Base-by-base conservation (phyloP, 2,888 invertebrate species). In the Galerucella nymphaeae region DNA sequence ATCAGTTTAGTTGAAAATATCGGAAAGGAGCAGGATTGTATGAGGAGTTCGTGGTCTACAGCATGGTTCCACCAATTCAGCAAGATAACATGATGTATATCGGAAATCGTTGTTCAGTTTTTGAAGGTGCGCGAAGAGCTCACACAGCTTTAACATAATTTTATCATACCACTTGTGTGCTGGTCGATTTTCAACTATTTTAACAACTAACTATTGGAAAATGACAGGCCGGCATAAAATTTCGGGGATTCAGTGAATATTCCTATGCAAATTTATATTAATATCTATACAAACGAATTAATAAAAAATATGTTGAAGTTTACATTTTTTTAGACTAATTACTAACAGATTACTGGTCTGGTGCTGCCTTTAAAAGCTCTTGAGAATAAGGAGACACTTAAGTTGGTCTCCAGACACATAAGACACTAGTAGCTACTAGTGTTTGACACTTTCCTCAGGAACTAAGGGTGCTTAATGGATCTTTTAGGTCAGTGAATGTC, bases 1-100 rank as follows among this genome's bases (percentile, higher is more conserved):
- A 53, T 30, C 30, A 38, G 50, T 50, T 42, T 23, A 48, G 65
- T 65, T 65, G 55, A 65, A 65, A 53, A 65, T 83, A 83, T 83
- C 77, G 83, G 82, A 83, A 83, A 83, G 78, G 79, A 80, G 77
- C 81, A 82, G 83, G 83, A 77, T 66, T 62, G 72, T 80, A 83
- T 78, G 72, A 79, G 61, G 55, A 59, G 59, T 62, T 16, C 74
- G 67, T 70, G 80, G 81, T 75, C 68, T 59, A 20, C 71, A 73
- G 77, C 79, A 79, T 78, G 77, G 78, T 53, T 53, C 75, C 72
- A 77, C 76, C 72, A 58, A 61, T 23, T 59, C 69, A 73, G 71
- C 69, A 70, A 70, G 70, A 65, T 42, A 70, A 58, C 65, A 70
- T 65, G 70, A 65, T 66, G 71, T 63, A 48, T 82, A 82, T 83